Base-by-base conservation (phyloP, 2,113 vertebrate species). In the Tragelaphus strepsiceros region DNA sequence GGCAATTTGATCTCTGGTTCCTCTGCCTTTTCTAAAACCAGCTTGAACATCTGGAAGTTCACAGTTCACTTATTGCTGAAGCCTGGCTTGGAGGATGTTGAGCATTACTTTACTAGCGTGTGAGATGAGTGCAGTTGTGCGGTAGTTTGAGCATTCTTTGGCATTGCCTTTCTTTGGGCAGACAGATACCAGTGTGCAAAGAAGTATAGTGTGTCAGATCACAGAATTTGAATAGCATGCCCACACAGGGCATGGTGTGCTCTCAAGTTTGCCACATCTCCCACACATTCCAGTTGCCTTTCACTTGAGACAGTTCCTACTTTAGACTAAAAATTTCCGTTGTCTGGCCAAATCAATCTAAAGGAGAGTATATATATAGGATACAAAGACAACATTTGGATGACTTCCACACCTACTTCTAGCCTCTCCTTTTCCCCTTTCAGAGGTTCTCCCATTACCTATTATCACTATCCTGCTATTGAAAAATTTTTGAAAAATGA, bases 401-500 rank as follows among this genome's bases (percentile, higher is more conserved):
- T n/a, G 61, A 26, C 8, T 87, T 96, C 6, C 4, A 58, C 4
- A 61, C 12, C 11, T 71, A 51, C 19, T 58, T 80, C 11, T 16
- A 17, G 62, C 24, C 43, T 80, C 22, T 4, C 10, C 53, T 30
- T 90, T 80, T 67, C 21, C 30, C 32, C 17, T 24, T 81, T 89
- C 51, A 85, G 39, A 82, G 19, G 26, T 74, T 5, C 22, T 43
- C 17, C 6, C 30, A 11, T 43, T 71, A 71, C 6, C 11, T 12
- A 54, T 46, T 53, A 85, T 62, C 39, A 86, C 14, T 19, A 46
- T 90, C 39, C 43, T 88, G 10, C 9, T 59, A 62, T 62, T 96
- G 61, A 96, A 95, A 96, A 84, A 22, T 62, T 35, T 54, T 82
- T 97, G 71, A 95, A 95, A 96, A 95, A 39, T 71, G 83, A 26